Base-by-base conservation (phyloP, 2,888 invertebrate genomes). In the Cepaea hortensis region DNA sequence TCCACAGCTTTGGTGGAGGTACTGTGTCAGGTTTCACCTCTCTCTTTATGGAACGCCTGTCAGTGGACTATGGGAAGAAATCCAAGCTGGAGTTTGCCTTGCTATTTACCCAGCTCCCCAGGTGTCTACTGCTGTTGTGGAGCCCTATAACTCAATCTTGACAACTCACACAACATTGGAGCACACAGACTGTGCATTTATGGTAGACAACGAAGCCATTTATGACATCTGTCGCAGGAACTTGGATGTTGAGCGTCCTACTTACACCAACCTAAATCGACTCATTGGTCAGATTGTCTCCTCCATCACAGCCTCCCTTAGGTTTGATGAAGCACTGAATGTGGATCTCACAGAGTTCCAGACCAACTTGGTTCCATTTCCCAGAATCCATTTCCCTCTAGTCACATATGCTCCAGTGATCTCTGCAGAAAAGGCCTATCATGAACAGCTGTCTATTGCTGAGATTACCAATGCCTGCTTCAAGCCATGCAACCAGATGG, bases 401-500 rank as follows among this genome's bases (percentile, higher is more conserved):
- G 95, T 87, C 97, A 95, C 98, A 15, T 98, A 98, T 94, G 97
- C 98, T 55, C 98, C 98, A 48, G 97, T 98, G 93, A 97, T 98
- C 95, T 97, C 97, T 0, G 97, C 98, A 87, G 98, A 98, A 95
- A 98, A 98, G 95, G 98, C 98, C 13, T 97, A 97, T 96, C 98
- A 98, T 94, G 98, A 98, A 95, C 97, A 98, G 88, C 87, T 92
- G 84, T 89, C 91, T 13, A 91, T 91, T 72, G 87, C 92, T 72
- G 92, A 92, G 87, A 90, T 92, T 83, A 91, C 91, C 85, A 92
- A 91, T 84, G 90, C 91, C 55, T 90, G 91, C 84, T 92, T 92
- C 81, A 91, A 92, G 88, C 91, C 92, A 55, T 89, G 89, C 73
- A 92, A 92, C 87, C 91, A 91, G 88, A 93, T 94, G 93, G 93